Conservation (phyloP, 1,140 invertebrate species). For the Calephelis nemesis region DNA sequence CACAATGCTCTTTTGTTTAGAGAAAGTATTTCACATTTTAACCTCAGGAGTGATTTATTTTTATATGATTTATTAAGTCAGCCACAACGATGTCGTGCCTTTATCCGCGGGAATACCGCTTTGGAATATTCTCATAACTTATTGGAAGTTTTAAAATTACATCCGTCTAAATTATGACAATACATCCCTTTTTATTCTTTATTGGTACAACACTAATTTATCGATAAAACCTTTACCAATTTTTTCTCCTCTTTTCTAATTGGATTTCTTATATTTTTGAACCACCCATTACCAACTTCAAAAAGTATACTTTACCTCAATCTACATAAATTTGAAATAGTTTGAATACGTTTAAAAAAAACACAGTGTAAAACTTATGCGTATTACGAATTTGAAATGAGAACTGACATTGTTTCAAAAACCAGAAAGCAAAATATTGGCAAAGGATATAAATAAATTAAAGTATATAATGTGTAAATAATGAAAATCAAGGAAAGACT, state of each 20-base stretch:
- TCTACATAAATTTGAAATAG: too few species aligned
- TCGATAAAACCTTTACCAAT: neutral
- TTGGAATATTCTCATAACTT: slow-evolving; percentile 39
- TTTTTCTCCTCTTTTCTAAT: neutral
- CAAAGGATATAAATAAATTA: too few species aligned
- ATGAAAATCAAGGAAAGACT: too few species aligned
- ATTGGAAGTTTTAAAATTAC: slow-evolving; percentile 20
- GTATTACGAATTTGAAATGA: too few species aligned
- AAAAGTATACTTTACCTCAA: too few species aligned
- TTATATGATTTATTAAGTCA: slow-evolving; percentile 71
- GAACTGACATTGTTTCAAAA: too few species aligned
- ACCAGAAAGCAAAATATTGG: too few species aligned
- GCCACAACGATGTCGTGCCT: slow-evolving; percentile 46
- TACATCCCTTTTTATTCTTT: slow-evolving; percentile 1
- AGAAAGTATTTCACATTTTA: slow-evolving; percentile 76
- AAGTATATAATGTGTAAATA: too few species aligned
- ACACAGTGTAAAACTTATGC: too few species aligned
- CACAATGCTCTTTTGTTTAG: slow-evolving; percentile 77
- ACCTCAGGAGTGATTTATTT: slow-evolving; percentile 71
- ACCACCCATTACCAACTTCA: too few species aligned
- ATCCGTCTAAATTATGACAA: slow-evolving; percentile 11
- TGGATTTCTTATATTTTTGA: too few species aligned
- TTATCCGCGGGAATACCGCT: slow-evolving; percentile 27
- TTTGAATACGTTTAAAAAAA: too few species aligned
- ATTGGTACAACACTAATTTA: slow-evolving; percentile 3